Evolutionary conservation across 2,888 invertebrate species (phyloP).

Genomic region (Euplagia quadripunctaria): DNA sequence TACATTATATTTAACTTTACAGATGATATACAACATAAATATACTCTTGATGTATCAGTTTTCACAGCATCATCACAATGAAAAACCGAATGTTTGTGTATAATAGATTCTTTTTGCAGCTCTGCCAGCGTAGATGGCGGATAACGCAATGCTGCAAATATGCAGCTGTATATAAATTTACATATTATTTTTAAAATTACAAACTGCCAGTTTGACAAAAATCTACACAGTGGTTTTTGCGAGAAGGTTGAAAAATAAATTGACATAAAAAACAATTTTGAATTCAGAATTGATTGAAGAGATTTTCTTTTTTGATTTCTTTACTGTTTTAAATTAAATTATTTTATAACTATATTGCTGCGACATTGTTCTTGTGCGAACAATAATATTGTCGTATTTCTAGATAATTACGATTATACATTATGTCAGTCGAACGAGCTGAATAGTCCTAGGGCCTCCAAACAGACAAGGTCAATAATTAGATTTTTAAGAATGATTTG

Average conservation of each 20-base stretch:
- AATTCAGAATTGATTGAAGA: not conserved
- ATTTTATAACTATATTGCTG: not conserved
- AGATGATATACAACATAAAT: conserved; percentile 20
- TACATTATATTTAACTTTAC: conserved; percentile 5
- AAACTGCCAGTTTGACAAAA: not conserved
- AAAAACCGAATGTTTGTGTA: not conserved
- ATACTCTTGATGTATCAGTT: conserved; percentile 4
- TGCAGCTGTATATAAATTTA: not conserved
- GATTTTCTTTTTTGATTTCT: not conserved
- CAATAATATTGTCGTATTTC: conserved; percentile 26
- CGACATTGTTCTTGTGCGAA: conserved; percentile 26
- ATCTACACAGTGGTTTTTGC: too few species aligned
- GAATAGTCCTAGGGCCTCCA: not conserved
- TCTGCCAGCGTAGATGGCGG: too few species aligned
- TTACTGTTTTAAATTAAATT: not conserved
- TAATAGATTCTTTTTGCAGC: not conserved
- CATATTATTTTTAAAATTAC: not conserved
- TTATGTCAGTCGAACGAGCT: not conserved
- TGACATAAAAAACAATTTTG: not conserved
- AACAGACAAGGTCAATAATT: not conserved
- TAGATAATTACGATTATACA: conserved; percentile 3
- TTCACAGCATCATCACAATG: conserved; percentile 1
- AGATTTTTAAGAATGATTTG: not conserved
- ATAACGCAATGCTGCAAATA: not conserved
- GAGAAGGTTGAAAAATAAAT: not conserved